Percentiles rank a stretch among this genome's conserved stretches.
Conservation (phyloP, 2,113 vertebrate species). For the Channa argus region DNA sequence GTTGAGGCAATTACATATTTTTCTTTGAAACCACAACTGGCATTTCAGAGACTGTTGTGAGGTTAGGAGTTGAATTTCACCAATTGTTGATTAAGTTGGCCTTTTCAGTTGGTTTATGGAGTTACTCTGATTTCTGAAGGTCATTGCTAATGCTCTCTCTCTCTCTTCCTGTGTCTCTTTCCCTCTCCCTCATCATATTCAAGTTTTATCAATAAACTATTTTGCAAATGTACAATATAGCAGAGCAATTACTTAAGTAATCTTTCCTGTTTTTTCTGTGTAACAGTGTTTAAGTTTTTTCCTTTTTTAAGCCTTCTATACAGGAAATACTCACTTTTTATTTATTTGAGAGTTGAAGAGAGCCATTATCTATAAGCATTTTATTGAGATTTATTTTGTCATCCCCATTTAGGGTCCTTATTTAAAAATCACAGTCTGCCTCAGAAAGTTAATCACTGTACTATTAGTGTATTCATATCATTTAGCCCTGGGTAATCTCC, state of each 20-base stretch:
- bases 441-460: neutral
- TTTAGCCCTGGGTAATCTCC: constrained; percentile 15
- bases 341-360: too few species aligned
- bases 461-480: neutral
- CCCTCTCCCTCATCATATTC: too few species aligned
- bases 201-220: too few species aligned
- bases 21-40: neutral
- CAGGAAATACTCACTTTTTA: too few species aligned
- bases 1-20: constrained; percentile 8
- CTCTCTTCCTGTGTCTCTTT: neutral
- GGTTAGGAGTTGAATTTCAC: constrained; percentile 16
- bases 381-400: neutral
- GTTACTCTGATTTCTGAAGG: constrained; percentile 17
- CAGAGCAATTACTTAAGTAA: neutral
- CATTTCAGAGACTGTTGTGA: constrained; percentile 13
- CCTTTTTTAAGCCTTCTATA: too few species aligned
- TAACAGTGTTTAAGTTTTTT: too few species aligned
- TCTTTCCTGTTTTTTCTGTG: neutral
- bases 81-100: constrained; percentile 25
- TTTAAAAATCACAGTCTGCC: constrained; percentile 4
- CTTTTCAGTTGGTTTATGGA: constrained; percentile 22
- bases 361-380: neutral
- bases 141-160: constrained; percentile 4
- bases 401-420: neutral
- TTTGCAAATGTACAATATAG: too few species aligned